phyloP scores from a whole-genome alignment of 2,113 vertebrate genomes.

The Zosterops borbonicus region DNA sequence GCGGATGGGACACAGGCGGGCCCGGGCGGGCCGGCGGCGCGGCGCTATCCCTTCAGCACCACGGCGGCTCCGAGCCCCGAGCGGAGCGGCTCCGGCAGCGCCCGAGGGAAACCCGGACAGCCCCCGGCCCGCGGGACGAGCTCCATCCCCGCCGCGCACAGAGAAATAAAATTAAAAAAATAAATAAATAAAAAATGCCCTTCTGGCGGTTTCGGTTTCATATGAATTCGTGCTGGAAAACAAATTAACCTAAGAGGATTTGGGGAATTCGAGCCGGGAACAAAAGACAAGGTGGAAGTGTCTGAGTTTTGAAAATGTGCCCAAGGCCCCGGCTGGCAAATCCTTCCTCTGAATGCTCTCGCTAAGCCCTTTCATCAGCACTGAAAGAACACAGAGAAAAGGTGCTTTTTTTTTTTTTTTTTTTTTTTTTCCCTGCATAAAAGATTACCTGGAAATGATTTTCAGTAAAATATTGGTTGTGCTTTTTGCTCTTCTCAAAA shows the following conservation, averaged over 20 bases:
- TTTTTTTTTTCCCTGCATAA: not conserved
- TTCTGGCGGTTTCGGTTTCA: not conserved
- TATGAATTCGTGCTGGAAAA: not conserved
- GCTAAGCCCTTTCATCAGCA: not conserved
- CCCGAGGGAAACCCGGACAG: rapidly evolving
- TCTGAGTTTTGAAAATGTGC: not conserved
- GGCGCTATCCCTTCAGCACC: conserved; percentile 74
- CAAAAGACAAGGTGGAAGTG: conserved; percentile 20
- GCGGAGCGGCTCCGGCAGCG: not conserved
- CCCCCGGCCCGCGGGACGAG: not conserved
- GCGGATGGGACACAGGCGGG: not conserved
- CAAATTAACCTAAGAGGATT: conserved; percentile 33
- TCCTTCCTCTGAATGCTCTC: not conserved
- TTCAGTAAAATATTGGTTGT: not conserved
- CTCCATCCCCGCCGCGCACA: rapidly evolving
- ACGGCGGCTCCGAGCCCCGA: not conserved
- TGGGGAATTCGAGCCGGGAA: conserved; percentile 5
- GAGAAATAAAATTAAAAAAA: not conserved
- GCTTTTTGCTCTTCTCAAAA: not conserved
- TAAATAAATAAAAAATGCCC: not conserved
- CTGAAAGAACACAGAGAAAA: not conserved
- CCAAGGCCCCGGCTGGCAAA: not conserved
- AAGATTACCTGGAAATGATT: not conserved
- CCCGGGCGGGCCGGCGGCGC: not conserved
- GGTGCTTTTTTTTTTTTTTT: rapidly evolving